A percentile compares a stretch with the other conserved stretches of the same genome.
Evolutionary conservation across 2,113 vertebrate species (phyloP).

Genomic region (Ascaphus truei): DNA sequence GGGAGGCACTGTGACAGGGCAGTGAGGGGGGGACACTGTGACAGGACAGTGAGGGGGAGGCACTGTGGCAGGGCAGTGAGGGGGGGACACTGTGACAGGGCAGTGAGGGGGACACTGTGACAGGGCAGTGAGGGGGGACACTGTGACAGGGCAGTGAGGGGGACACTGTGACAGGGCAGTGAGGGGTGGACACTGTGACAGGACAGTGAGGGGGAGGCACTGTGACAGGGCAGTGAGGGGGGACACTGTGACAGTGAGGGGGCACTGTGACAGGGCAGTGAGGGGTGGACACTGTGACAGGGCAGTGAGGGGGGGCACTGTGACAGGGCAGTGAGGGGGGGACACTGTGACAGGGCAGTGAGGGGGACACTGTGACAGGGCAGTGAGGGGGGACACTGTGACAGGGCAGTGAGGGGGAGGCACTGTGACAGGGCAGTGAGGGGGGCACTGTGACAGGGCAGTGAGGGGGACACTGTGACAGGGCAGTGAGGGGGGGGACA

Average conservation of each 20-base stretch:
- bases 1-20: neutral
- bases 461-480: neutral
- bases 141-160: too few relatives aligned
- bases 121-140: neutral
- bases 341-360: neutral
- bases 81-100: neutral
- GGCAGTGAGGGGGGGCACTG: too few relatives aligned
- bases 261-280: neutral
- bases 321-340: neutral
- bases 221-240: neutral
- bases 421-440: neutral
- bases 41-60: too few relatives aligned
- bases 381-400: neutral
- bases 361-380: neutral
- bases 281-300: neutral
- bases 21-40: neutral
- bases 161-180: neutral
- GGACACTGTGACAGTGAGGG: neutral
- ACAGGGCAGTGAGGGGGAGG: too few relatives aligned
- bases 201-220: too few relatives aligned
- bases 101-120: too few relatives aligned
- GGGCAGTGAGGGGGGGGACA: neutral
- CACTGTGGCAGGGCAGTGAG: neutral
- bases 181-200: neutral
- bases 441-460: neutral